Evolutionary conservation across 2,113 vertebrate genomes (phyloP), one percentile per base, ranked within the genome.

Genomic region (Leptocoma aspasia): DNA sequence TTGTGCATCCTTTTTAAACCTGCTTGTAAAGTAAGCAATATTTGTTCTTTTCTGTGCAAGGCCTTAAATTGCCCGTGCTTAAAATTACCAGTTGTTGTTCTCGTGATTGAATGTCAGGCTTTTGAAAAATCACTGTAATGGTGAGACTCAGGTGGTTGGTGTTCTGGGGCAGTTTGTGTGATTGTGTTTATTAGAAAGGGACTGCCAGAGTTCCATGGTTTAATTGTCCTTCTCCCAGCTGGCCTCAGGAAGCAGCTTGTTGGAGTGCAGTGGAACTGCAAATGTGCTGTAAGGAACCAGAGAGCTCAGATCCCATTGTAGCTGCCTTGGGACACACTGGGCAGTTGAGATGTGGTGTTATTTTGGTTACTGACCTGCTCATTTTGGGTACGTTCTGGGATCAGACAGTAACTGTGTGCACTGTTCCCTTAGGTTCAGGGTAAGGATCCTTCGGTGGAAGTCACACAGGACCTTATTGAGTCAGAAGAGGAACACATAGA

Each of bases 381-480:
- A 3, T 13, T 59, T 31, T 9, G 3, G 15, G 4, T 15, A 0
- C 8, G 1, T 39, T 73, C 77, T 39, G 54, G 71, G 49, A 39
- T 79, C 69, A 77, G n/a, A 17, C 44, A 23, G 45, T 95, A 82
- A 91, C 45, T 84, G 10, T 85, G 70, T 22, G 27, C n/a, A 1
- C 90, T 92, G 15, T 89, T 19, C 56, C 75, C 90, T 52, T 86
- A 99, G 99, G 99, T 99, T 90, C 99, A 99, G 98, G 99, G 99
- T 50, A 99, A 99, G 90, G 99, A 99, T 87, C 99, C 99, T 71
- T 99, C 99, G 8, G 98, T 99, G 96, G 99, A 99, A 98, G 99
- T 99, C 97, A 99, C 99, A 1, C 99, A 99, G 96, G 99, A 99
- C 89, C 99, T 99, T 42, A 99, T 99, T n/a, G 99, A 99, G 97